Conservation (phyloP, 2,888 invertebrate species). For the Lycia hirtaria region DNA sequence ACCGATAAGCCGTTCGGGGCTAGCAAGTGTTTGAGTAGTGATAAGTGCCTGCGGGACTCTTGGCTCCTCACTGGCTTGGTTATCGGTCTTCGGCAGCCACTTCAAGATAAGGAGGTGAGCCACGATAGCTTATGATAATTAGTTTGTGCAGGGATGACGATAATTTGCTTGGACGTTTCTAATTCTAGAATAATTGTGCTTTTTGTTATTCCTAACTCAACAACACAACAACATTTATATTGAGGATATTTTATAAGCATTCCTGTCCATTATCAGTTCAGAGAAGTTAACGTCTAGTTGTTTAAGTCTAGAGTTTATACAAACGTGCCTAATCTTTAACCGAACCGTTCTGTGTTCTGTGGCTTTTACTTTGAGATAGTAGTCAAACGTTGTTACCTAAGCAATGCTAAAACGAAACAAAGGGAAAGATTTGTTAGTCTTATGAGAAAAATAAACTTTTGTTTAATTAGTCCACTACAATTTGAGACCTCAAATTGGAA, state of each 20-base stretch:
- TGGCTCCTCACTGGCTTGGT: constrained; percentile 43
- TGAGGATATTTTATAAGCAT: too few species aligned
- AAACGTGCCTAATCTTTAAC: background rate
- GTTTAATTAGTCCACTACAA: too few species aligned
- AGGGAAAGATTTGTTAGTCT: too few species aligned
- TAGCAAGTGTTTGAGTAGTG: constrained; percentile 72
- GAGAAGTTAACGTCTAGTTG: too few species aligned
- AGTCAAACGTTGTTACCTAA: too few species aligned
- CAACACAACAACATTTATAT: background rate
- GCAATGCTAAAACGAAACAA: too few species aligned
- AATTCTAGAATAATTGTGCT: background rate
- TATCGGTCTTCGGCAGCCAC: constrained; percentile 69
- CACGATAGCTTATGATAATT: constrained; percentile 81
- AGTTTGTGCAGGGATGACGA: constrained; percentile 49
- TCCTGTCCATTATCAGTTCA: too few species aligned
- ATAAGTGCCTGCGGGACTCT: constrained; percentile 67
- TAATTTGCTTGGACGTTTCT: constrained; percentile 26
- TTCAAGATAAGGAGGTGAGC: constrained; percentile 80
- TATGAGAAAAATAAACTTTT: too few species aligned
- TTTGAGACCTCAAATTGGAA: too few species aligned
- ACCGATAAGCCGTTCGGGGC: constrained; percentile 53
- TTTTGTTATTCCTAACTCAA: constrained; percentile 4
- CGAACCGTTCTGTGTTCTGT: too few species aligned
- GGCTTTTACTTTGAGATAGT: too few species aligned
- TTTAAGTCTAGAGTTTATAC: too few species aligned